Percentiles rank a stretch among this genome's conserved stretches.
Conservation (phyloP, 2,888 invertebrate genomes). For the Iselma pallidipennis region DNA sequence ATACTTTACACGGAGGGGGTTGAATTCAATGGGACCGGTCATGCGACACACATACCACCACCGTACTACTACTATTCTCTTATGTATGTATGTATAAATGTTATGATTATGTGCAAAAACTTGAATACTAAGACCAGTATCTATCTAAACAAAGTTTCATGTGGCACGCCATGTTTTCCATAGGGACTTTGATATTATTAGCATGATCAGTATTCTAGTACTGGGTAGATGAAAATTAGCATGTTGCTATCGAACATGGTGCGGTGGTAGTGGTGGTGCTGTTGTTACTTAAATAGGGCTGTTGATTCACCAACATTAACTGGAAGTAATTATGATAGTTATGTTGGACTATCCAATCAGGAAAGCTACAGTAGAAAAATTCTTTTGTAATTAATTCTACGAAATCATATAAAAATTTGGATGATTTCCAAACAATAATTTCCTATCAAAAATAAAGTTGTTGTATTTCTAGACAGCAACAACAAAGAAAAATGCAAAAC, state of each 20-base stretch:
- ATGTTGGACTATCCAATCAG: too few relatives aligned
- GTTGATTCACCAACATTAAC: too few relatives aligned
- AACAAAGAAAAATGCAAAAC: background rate
- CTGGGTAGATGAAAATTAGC: conserved; percentile 31
- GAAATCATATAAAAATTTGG: too few relatives aligned
- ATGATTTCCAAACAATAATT: background rate
- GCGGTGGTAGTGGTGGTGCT: too few relatives aligned
- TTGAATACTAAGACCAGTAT: conserved; percentile 17
- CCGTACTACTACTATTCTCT: background rate
- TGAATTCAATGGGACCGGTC: conserved; percentile 29
- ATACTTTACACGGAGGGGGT: conserved; percentile 29
- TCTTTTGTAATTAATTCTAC: too few relatives aligned
- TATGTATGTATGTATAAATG: background rate
- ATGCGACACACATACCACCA: conserved; percentile 29
- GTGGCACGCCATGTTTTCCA: conserved; percentile 21
- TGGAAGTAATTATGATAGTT: too few relatives aligned
- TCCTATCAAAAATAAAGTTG: background rate
- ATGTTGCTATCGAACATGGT: conserved; percentile 27
- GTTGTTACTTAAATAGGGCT: too few relatives aligned
- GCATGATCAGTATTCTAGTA: conserved; percentile 24
- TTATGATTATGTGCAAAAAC: conserved; percentile 22
- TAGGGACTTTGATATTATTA: conserved; percentile 19
- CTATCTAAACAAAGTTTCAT: conserved; percentile 16
- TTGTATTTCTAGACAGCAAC: background rate
- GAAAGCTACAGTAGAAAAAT: too few relatives aligned